phyloP scores from a whole-genome alignment of 2,113 vertebrate genomes.

The Elephantulus edwardii region DNA sequence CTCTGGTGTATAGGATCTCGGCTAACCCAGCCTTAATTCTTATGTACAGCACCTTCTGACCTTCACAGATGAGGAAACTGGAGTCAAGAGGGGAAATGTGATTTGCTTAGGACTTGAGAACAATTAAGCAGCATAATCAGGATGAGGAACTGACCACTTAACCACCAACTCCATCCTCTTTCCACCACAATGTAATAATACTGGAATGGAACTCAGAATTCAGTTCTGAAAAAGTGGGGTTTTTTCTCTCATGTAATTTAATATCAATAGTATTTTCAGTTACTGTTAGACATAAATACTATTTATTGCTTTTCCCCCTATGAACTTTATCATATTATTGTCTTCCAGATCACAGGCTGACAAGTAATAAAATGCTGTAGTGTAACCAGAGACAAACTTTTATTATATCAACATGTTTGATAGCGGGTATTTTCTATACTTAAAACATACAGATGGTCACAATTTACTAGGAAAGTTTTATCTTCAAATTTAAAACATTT shows the following conservation, averaged over 20 bases:
- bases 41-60: neutral
- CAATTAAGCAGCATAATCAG: neutral
- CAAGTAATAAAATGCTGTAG: neutral
- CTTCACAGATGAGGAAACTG: neutral
- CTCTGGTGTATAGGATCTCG: neutral
- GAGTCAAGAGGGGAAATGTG: neutral
- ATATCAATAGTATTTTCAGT: neutral
- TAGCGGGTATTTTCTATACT: neutral
- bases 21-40: neutral
- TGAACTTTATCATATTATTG: neutral
- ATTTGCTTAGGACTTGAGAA: neutral
- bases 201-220: neutral
- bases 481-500: neutral
- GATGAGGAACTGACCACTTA: neutral
- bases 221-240: neutral
- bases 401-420: neutral
- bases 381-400: neutral
- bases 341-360: neutral
- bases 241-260: slow-evolving; percentile 31
- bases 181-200: too few relatives aligned
- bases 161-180: neutral
- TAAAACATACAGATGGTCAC: neutral
- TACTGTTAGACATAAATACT: slow-evolving; percentile 5
- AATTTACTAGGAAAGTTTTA: neutral
- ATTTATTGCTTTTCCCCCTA: neutral